Evolutionary conservation across 2,888 invertebrate species (phyloP), one percentile per base, ranked within the genome.

Genomic region (Coenonympha arcania): DNA sequence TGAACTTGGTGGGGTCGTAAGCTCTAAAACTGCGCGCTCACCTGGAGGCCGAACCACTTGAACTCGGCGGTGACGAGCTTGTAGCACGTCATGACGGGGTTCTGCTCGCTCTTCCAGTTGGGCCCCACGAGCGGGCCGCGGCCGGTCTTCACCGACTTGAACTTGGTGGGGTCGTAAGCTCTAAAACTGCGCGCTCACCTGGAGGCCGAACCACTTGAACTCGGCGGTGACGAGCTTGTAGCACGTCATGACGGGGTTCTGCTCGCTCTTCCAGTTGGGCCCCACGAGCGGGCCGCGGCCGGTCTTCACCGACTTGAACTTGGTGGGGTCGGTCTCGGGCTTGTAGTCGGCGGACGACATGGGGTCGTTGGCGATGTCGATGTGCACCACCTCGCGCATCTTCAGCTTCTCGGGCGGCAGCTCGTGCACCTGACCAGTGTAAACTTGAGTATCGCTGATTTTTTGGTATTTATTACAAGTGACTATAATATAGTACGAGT

Each of bases 141-240:
- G 11, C 95, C 95, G 11, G 98, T 98, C 88, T 98, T 98, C 67
- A 85, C 80, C 42, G 98, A 98, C 77, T 93, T 92, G 83, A 95
- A 98, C 76, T 91, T 93, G 37, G 89, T 89, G 22, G 87, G 87
- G 62, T 87, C 87, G 9, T n/a, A n/a, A n/a, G n/a, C n/a, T n/a
- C n/a, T n/a, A n/a, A n/a, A n/a, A n/a, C n/a, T n/a, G n/a, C n/a
- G n/a, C n/a, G 2, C 6, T 39, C 68, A 89, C 90, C 88, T 93
- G 93, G 54, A 99, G 88, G 48, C 98, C 99, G 71, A 96, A 98
- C 98, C 99, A 99, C 88, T 98, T 98, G 88, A 99, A 99, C 88
- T 98, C 96, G 57, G 95, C 93, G 26, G 96, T 96, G 65, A 99
- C 98, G 62, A 99, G 89, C 85, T 99, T 99, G 85, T 99, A 99